These are phyloP conservation scores for Seriola dumerili DNA, from an alignment of 2,113 vertebrate genomes.

Conservation along the genomic window DNA sequence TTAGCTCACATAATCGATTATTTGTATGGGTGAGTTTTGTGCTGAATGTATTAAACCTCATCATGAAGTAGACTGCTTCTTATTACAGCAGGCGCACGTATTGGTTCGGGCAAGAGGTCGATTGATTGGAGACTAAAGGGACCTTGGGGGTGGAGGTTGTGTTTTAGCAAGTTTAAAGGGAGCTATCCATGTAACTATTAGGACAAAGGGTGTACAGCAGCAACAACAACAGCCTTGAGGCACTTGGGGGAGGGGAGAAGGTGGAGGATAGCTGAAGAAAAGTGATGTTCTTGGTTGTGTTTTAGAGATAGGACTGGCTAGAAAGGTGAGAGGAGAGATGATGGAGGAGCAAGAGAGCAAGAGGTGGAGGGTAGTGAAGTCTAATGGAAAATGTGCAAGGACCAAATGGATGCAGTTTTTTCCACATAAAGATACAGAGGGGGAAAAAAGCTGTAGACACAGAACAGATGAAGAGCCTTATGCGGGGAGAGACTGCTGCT, in stretches of 20 bases:
- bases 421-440: not conserved
- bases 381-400: constrained; percentile 20
- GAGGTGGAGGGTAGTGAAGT: constrained; percentile 16
- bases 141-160: not conserved
- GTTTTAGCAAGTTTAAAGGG: constrained; percentile 27
- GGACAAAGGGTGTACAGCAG: constrained; percentile 8
- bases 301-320: constrained; percentile 22
- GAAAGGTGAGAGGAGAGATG: constrained; percentile 4
- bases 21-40: constrained; percentile 26
- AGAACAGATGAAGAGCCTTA: not conserved
- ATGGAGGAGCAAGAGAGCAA: not conserved
- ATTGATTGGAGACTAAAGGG: constrained; percentile 45
- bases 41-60: constrained; percentile 60
- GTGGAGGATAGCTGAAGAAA: constrained; percentile 3
- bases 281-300: constrained; percentile 15
- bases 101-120: constrained; percentile 50
- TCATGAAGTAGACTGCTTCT: constrained; percentile 57
- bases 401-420: not conserved
- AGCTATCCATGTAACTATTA: not conserved
- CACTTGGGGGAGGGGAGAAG: not conserved
- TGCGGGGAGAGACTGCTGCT: not conserved
- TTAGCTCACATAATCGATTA: constrained; percentile 41
- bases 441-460: not conserved
- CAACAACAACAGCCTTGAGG: not conserved
- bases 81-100: constrained; percentile 30